Base-by-base conservation (phyloP, 2,888 invertebrate genomes). In the Athalia cordata region DNA sequence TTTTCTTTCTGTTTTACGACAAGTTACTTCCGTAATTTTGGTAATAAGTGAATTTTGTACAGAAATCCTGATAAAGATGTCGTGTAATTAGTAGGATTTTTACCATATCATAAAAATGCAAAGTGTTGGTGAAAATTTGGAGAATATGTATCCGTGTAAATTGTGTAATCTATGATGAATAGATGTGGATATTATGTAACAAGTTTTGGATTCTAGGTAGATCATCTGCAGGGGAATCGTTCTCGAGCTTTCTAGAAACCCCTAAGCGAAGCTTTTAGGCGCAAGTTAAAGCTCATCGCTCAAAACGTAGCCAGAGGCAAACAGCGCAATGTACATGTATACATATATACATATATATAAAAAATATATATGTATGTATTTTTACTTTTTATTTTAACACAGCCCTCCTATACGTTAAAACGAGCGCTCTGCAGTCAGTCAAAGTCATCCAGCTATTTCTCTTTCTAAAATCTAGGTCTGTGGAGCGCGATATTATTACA, bases 211-310 rank as follows among this genome's bases (percentile, higher is more conserved):
- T 29, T 29, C 29, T 29, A 29, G 29, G 29, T 29, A 29, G 29
- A 29, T 29, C 29, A 64, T 9, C 43, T n/a, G 13, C 7, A 65
- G n/a, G 50, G 62, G 62, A 64, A 64, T 75, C 75, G 75, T 75
- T 75, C 11, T 50, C 75, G 47, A 49, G 7, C 15, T 45, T 47
- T 5, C n/a, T 55, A 55, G 8, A 55, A 8, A 11, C 50, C 47
- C 49, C 75, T 75, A 75, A 75, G 75, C 75, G 75, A 75, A 75
- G 75, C 75, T 75, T 75, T 75, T 75, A 75, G 49, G 75, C 64
- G 29, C 62, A 75, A 75, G 75, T 64, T 75, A 64, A 75, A 75
- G 75, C 75, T 75, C 75, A 75, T 75, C 75, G 75, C 75, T 75
- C 75, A 64, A 62, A 75, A 75, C 64, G 75, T 75, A 62, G 75